Evolutionary conservation across 2,797 vertebrate species (phyloP).

Genomic region (Cercopithecus mitis): DNA sequence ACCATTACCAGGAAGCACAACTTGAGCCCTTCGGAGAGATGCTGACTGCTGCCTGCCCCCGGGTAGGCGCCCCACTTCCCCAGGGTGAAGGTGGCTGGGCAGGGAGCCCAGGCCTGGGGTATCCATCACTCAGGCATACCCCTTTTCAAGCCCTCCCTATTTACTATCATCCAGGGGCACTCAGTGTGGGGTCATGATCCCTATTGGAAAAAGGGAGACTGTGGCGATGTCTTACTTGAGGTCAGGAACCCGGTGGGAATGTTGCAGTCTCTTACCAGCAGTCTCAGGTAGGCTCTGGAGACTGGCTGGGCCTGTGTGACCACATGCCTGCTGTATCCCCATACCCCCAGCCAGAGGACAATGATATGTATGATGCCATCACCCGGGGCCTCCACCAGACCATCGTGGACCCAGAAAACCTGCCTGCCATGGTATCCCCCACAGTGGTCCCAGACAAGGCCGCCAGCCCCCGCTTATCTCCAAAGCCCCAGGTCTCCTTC

Average conservation of each 20-base stretch:
- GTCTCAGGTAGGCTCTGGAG: not conserved
- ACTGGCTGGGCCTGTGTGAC: not conserved
- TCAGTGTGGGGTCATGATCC: not conserved
- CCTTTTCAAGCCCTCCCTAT: not conserved
- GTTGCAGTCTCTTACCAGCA: not conserved
- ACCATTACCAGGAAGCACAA: constrained; percentile 86
- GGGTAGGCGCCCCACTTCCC: constrained; percentile 79
- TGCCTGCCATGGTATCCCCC: accelerated
- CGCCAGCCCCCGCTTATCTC: not conserved
- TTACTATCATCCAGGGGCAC: not conserved
- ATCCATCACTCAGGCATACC: accelerated
- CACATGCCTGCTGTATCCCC: not conserved
- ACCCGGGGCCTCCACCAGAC: constrained; percentile 31
- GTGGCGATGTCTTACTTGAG: not conserved
- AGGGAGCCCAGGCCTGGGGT: not conserved
- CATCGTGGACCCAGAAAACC: not conserved
- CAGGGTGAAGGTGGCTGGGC: accelerated
- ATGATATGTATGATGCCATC: constrained; percentile 88
- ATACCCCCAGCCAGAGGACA: constrained; percentile 76
- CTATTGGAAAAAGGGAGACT: not conserved
- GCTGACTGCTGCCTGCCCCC: constrained; percentile 85
- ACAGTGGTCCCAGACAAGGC: not conserved
- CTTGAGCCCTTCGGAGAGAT: constrained; percentile 92
- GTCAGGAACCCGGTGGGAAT: not conserved
- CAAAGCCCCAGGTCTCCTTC: constrained; percentile 40